Evolutionary conservation across 1,140 invertebrate genomes (phyloP).

Genomic region (Eriocheir sinensis): DNA sequence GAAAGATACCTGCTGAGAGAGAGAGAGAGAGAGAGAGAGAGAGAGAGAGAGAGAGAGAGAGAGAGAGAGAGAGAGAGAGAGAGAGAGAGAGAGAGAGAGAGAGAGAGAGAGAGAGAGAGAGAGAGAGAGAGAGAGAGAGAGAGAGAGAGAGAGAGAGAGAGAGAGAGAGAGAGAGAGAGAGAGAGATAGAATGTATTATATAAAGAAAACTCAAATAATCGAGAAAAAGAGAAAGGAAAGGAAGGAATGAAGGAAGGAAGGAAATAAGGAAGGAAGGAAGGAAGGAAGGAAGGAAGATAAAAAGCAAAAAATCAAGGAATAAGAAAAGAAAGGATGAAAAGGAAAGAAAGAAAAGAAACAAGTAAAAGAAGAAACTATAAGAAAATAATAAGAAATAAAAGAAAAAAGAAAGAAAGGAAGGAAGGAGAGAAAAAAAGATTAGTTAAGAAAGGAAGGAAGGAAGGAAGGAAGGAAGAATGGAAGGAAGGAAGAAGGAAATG

Average conservation of each 20-base stretch:
- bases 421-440: background rate
- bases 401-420: too few relatives aligned
- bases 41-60: background rate
- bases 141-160: background rate
- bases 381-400: background rate
- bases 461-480: background rate
- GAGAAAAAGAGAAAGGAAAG: background rate
- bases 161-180: background rate
- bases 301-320: background rate
- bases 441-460: background rate
- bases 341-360: too few relatives aligned
- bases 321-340: constrained; percentile 9
- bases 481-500: background rate
- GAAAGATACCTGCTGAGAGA: too few relatives aligned
- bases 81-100: background rate
- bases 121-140: background rate
- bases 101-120: background rate
- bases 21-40: too few relatives aligned
- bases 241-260: constrained; percentile 7
- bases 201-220: background rate
- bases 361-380: background rate
- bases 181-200: background rate
- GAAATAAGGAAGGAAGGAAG: background rate
- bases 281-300: constrained; percentile 11
- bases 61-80: background rate